phyloP scores from a whole-genome alignment of 2,113 vertebrate genomes.

The Nyctereutes procyonoides region DNA sequence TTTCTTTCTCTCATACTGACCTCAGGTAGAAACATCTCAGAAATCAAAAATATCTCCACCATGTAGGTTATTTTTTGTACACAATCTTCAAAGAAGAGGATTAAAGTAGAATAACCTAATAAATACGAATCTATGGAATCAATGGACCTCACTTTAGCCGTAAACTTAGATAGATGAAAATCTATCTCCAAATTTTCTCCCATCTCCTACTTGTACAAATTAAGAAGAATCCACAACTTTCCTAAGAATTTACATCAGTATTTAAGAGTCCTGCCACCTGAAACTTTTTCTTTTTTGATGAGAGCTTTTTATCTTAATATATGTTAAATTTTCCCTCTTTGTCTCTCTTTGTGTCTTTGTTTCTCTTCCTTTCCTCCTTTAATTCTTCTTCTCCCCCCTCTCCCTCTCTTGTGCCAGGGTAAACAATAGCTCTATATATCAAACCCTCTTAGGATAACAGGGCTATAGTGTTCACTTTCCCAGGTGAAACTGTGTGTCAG shows the following conservation, averaged over 20 bases:
- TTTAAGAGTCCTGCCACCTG: background rate
- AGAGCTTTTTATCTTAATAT: background rate
- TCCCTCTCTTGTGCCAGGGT: background rate
- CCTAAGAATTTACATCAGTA: background rate
- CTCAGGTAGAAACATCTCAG: slow-evolving; percentile 12
- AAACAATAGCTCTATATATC: background rate
- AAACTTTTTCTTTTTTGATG: background rate
- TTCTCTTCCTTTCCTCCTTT: background rate
- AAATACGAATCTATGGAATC: background rate
- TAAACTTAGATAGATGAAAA: slow-evolving; percentile 23
- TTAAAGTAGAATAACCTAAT: slow-evolving; percentile 30
- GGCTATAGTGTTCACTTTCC: background rate
- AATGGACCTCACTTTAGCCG: background rate
- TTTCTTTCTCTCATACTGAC: slow-evolving; percentile 18
- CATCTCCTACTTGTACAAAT: background rate
- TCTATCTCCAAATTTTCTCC: background rate
- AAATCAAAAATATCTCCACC: slow-evolving; percentile 26
- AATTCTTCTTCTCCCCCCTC: background rate
- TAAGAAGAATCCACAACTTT: slow-evolving; percentile 7
- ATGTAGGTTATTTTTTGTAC: background rate
- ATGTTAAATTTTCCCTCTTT: background rate
- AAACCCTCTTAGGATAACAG: background rate
- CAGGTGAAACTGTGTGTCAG: background rate
- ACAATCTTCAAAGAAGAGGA: slow-evolving; percentile 24
- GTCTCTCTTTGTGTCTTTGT: background rate